Evolutionary conservation across 1,140 invertebrate species (phyloP), one percentile per base, ranked within the genome.

Genomic region (Holcopasites calliopsidis): DNA sequence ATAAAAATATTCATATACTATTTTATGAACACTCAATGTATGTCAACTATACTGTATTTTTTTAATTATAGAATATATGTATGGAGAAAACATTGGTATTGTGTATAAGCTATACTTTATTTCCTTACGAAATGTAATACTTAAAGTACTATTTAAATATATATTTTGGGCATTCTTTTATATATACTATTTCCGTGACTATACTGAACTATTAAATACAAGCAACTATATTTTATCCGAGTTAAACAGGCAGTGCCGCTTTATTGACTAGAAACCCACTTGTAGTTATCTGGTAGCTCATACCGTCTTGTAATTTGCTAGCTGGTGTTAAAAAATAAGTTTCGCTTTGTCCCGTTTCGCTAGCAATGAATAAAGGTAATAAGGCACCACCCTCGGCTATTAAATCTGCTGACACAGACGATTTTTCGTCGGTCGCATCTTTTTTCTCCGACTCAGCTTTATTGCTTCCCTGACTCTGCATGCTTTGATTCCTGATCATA

Each of bases 401-500:
- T 26, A 83, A 64, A 13, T 87, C 68, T 33, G 76, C 18, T 26
- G 76, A 80, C 33, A 85, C 76, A n/a, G 82, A 87, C 89, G 75
- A 91, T 92, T 6, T 89, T 1, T 90, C 89, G 47, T 65, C 55
- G 54, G 91, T 91, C 52, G 90, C 87, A 31, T 83, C 54, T 18
- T 55, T 76, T n/a, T 62, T 57, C 0, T 83, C 77, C 0, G 23
- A n/a, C 1, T 84, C 82, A n/a, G 31, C 23, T 61, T 74, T 58
- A 90, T 76, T 35, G 91, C 91, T 68, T 91, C 90, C 66, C 88
- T 92, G 23, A 87, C 79, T 93, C 90, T 92, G 83, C 87, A 91
- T 70, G 90, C 90, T 70, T 90, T 92, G 84, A 88, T 92, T 68
- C 89, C 90, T 90, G 91, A 93, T 62, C 86, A 93, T 58, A 90